A percentile compares a stretch with the other conserved stretches of the same genome.
Conservation (phyloP, 2,113 vertebrate genomes). For the Gopherus evgoodei region DNA sequence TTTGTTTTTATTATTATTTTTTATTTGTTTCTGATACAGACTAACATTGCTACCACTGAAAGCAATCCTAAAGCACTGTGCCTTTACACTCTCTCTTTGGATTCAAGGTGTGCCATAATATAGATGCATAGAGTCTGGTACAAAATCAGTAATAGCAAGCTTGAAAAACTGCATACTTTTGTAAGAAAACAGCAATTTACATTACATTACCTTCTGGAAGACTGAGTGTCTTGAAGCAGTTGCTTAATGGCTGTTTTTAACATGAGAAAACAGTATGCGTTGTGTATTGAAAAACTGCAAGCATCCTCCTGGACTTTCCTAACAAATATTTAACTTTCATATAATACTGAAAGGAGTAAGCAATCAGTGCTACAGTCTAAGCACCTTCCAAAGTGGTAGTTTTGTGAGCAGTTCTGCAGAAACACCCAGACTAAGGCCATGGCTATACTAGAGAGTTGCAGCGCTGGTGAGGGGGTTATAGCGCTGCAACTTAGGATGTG, state of each 20-base stretch:
- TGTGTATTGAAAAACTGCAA: background rate
- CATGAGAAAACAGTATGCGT: background rate
- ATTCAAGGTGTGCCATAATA: background rate
- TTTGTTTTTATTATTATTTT: no score
- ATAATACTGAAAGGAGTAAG: background rate
- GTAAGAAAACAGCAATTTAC: background rate
- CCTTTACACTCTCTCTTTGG: background rate
- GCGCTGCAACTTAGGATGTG: no score
- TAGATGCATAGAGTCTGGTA: background rate
- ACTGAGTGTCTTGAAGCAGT: background rate
- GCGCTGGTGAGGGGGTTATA: no score
- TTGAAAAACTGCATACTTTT: background rate
- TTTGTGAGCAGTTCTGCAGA: background rate
- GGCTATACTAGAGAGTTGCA: no score
- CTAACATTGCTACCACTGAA: no score
- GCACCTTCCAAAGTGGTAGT: background rate
- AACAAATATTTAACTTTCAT: background rate
- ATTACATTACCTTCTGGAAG: background rate
- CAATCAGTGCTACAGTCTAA: background rate
- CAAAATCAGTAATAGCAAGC: background rate
- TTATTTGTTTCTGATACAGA: no score
- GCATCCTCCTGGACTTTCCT: background rate
- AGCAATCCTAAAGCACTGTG: background rate
- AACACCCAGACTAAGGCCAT: background rate
- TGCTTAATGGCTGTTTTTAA: background rate